These are phyloP conservation scores for Novumbra hubbsi DNA, from an alignment of 2,797 vertebrate species.

Conservation along the genomic window DNA sequence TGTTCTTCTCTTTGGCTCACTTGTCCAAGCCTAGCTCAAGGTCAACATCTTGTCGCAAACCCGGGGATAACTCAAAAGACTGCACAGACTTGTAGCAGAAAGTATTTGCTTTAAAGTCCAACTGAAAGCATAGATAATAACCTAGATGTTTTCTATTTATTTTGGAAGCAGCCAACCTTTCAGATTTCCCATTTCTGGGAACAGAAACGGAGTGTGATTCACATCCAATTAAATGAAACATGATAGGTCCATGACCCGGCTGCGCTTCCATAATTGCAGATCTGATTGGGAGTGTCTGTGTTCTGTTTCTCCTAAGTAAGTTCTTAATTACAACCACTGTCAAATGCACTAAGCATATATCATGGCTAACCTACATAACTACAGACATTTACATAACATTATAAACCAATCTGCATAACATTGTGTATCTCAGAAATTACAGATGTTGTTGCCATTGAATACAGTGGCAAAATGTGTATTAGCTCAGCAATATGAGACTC, in stretches of 20 bases:
- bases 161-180: slow-evolving; percentile 42
- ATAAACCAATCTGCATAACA: background rate
- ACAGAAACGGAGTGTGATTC: slow-evolving; percentile 63
- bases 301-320: slow-evolving; percentile 52
- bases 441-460: slow-evolving; percentile 1
- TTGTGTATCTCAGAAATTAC: background rate
- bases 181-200: slow-evolving; percentile 71
- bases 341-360: slow-evolving; percentile 53
- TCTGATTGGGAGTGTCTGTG: slow-evolving; percentile 58
- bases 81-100: slow-evolving; percentile 40
- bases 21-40: background rate
- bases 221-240: slow-evolving; percentile 69
- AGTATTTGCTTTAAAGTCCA: slow-evolving; percentile 44
- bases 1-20: background rate
- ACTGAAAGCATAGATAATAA: slow-evolving; percentile 54
- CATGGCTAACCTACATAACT: slow-evolving; percentile 22
- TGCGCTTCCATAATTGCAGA: slow-evolving; percentile 53
- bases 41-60: slow-evolving; percentile 2
- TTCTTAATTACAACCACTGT: slow-evolving; percentile 70
- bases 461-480: background rate
- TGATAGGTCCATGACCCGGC: slow-evolving; percentile 64
- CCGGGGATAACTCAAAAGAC: slow-evolving; percentile 5
- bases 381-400: slow-evolving; percentile 7
- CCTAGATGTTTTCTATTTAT: slow-evolving; percentile 29
- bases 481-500: background rate